phyloP scores from a whole-genome alignment of 2,113 vertebrate genomes.

The Paramormyrops kingsleyae region DNA sequence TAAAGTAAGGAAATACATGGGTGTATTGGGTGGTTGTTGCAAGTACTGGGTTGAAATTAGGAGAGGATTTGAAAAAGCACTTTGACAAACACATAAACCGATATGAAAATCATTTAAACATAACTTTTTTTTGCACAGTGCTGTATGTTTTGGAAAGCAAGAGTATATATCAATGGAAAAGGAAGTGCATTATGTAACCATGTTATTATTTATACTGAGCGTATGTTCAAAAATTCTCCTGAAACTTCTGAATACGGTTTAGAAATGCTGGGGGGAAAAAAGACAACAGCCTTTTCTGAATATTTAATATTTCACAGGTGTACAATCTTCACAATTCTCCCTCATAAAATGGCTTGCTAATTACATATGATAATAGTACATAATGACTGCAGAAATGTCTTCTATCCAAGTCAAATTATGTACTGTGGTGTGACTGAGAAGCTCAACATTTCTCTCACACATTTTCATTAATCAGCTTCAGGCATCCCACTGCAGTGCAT shows the following conservation, averaged over 20 bases:
- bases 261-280: background rate
- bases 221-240: background rate
- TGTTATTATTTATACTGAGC: background rate
- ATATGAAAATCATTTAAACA: background rate
- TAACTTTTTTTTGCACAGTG: background rate
- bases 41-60: background rate
- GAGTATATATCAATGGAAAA: background rate
- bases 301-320: background rate
- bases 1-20: too few species aligned
- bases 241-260: background rate
- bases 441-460: background rate
- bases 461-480: background rate
- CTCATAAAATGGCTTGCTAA: background rate
- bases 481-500: background rate
- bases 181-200: background rate
- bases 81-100: background rate
- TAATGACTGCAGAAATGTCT: background rate
- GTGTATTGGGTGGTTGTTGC: too few species aligned
- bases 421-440: background rate
- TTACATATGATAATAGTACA: background rate
- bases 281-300: background rate
- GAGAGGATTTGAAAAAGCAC: background rate
- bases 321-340: background rate
- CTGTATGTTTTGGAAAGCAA: background rate
- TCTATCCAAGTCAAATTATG: background rate